Base-by-base conservation (phyloP, 2,113 vertebrate species). In the Siphamia tubifer region DNA sequence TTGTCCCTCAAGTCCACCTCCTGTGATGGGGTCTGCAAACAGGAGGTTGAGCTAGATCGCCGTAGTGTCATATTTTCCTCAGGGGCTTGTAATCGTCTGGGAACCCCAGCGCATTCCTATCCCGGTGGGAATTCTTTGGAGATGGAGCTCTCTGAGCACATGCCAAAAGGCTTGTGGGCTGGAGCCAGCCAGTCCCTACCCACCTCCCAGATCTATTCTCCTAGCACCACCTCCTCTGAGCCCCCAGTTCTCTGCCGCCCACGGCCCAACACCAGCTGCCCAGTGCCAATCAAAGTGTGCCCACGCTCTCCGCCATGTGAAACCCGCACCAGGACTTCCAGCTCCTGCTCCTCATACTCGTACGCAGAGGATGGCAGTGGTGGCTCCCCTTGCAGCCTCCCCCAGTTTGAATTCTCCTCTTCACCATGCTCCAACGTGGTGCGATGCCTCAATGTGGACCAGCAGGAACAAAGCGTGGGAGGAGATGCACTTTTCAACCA, bases 211-310 rank as follows among this genome's bases (percentile, higher is more conserved):
- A 91, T 91, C 89, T 96, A 94, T 72, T 91, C 95, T 65, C 93
- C 96, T 62, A 87, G 94, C 25, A 89, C 84, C 68, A 38, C 85
- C 57, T 81, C 83, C 89, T 84, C 84, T 9, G 94, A 96, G 57
- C 93, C 95, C 79, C 68, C 83, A 3, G 83, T 94, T 80, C 92
- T 93, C 53, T 96, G 95, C 89, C 95, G 95, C 84, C 93, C 95
- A 77, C 91, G 95, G 84, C 94, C 96, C 23, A 98, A 97, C 91
- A 96, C 96, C 93, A 99, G 97, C 95, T 99, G 98, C 89, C 98
- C 96, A 15, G 97, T 99, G 94, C 98, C 98, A 93, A 99, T 99
- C 89, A 99, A 98, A 93, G 96, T 99, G 76, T 99, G 96, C 90
- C 95, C 97, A 20, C 96, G 98, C 72, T 99, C 98, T 1, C 96